Base-by-base conservation (phyloP, 2,888 invertebrate genomes). In the Mystacides longicornis region DNA sequence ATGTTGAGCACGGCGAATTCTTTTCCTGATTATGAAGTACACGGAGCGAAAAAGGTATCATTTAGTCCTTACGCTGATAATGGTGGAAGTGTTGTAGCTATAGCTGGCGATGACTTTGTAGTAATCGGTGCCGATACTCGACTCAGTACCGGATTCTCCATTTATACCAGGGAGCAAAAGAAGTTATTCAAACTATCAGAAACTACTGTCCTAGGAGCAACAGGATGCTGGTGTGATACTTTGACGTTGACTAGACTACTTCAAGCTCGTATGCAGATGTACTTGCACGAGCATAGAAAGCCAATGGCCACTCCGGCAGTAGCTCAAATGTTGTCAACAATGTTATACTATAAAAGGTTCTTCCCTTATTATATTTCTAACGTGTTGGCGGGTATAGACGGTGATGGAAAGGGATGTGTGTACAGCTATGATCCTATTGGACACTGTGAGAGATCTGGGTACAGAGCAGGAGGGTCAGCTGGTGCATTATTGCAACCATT, bases 291-390 rank as follows among this genome's bases (percentile, higher is more conserved):
- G 62, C 97, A 98, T 72, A 87, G 93, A 67, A 93, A 92, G 72
- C 78, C 82, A 1, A 97, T 97, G 92, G 81, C 89, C 1, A 93
- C 97, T 0, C 85, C 89, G 52, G 96, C 97, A 1, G 83, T 92
- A 3, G 94, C 98, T 2, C 96, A 98, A 72, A 90, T 99, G 90
- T 74, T 99, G 16, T 92, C 97, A 1, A 95, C 93, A 3, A 87
- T 95, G 79, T 78, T 99, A 64, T 99, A 99, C 69, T 90, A 94
- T 70, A 91, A 93, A 65, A 83, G 99, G 55, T 99, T 99, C 74
- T 99, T 99, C 73, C 99, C 99, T 0, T 98, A 97, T 71, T 99
- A 97, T 68, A 89, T 97, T 20, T 91, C 93, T 23, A 97, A 96
- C 68, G 84, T 98, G 48, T 74, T 99, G 53, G 98, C 92, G 51